phyloP scores from a whole-genome alignment of 2,888 invertebrate species.

The Ephialtes manifestator region DNA sequence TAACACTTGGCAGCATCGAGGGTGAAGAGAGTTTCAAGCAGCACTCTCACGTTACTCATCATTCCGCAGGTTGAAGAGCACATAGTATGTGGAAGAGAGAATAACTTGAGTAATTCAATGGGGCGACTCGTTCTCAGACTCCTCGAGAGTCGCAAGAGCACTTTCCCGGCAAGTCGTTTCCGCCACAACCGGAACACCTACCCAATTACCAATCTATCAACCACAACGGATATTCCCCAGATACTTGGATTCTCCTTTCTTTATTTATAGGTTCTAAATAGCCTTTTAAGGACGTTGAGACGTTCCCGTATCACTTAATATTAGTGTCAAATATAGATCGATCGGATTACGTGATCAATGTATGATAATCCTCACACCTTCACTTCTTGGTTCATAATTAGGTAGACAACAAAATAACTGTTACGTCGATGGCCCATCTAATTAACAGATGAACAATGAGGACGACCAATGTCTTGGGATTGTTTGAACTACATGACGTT shows the following conservation, averaged over 20 bases:
- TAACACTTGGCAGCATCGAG: slow-evolving; percentile 31
- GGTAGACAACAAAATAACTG: not conserved
- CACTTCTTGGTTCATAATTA: not conserved
- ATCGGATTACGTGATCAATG: not conserved
- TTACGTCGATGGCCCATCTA: too few species aligned
- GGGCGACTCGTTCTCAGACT: slow-evolving; percentile 9
- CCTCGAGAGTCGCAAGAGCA: slow-evolving; percentile 22
- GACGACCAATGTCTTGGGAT: too few species aligned
- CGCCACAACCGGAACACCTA: not conserved
- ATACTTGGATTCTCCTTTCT: not conserved
- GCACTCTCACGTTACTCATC: slow-evolving; percentile 51
- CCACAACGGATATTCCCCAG: not conserved
- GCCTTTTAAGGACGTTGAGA: not conserved
- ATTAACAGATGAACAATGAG: too few species aligned
- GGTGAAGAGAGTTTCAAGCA: slow-evolving; percentile 49
- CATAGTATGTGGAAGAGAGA: slow-evolving; percentile 1
- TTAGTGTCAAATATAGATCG: not conserved
- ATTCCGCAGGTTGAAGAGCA: slow-evolving; percentile 1
- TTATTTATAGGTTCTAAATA: too few species aligned
- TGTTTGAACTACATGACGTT: too few species aligned
- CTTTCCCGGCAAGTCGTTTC: not conserved
- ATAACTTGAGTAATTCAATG: not conserved
- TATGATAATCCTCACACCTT: not conserved
- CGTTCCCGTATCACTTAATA: not conserved
- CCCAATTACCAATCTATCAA: slow-evolving; percentile 34